A percentile compares a stretch with the other conserved stretches of the same genome.
phyloP scores from a whole-genome alignment of 2,113 vertebrate genomes.

The Carassius gibelio region DNA sequence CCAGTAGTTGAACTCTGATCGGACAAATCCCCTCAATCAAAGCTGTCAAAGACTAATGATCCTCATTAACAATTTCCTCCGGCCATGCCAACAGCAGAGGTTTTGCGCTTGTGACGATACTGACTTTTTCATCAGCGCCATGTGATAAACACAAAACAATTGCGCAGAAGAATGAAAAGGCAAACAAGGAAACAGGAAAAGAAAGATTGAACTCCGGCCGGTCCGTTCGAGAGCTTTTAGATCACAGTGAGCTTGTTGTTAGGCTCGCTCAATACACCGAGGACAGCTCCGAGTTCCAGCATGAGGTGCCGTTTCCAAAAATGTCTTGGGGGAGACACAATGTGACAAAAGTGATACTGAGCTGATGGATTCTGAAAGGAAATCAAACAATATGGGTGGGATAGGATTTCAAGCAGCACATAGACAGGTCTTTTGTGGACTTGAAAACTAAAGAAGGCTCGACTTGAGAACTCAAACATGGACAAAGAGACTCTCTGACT shows the following conservation, averaged over 20 bases:
- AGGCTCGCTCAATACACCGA: conserved; percentile 32
- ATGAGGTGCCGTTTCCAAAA: conserved; percentile 36
- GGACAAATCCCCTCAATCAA: conserved; percentile 67
- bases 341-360: conserved; percentile 63
- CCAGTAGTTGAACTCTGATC: conserved; percentile 68
- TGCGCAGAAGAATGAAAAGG: not conserved
- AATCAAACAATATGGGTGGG: conserved; percentile 60
- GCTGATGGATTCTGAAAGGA: conserved; percentile 63
- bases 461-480: conserved; percentile 46
- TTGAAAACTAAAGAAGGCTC: conserved; percentile 33
- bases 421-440: conserved; percentile 60
- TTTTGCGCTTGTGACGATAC: not conserved
- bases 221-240: not conserved
- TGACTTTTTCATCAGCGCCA: not conserved
- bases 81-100: conserved; percentile 59
- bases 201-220: conserved; percentile 5
- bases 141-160: conserved; percentile 21
- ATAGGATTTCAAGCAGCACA: conserved; percentile 61
- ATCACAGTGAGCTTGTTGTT: conserved; percentile 54
- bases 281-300: conserved; percentile 39
- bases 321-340: conserved; percentile 52
- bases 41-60: conserved; percentile 75
- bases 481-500: conserved; percentile 53
- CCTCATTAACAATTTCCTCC: conserved; percentile 70
- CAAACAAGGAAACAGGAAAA: not conserved